Base-by-base conservation (phyloP, 2,797 vertebrate genomes). In the Cynodonichthys magdalenae region DNA sequence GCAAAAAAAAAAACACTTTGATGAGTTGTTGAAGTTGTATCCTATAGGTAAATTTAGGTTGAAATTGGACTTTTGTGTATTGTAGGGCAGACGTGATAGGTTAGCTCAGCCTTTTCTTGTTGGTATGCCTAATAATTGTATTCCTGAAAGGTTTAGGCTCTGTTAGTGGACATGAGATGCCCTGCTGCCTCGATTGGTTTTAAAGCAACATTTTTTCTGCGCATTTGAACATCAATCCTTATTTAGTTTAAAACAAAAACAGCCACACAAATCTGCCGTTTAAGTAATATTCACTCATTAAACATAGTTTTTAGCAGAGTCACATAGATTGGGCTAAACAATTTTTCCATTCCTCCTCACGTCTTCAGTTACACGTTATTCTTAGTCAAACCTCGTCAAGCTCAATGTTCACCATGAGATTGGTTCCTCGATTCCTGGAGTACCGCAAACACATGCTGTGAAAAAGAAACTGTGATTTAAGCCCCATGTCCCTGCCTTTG, bases 381-480 rank as follows among this genome's bases (percentile, higher is more conserved):
- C 55, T 50, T 45, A 57, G 66, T 56, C 53, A 65, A 53, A 55
- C 1, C 58, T 64, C 55, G 49, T 24, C 45, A 20, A 53, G 18
- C 34, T 59, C 45, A 4, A 20, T 59, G 36, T 67, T 68, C 28
- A 54, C 28, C 4, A 0, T 59, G 46, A 53, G 49, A 61, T 28
- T 51, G 34, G 24, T 44, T 72, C 19, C 49, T 60, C 0, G 11
- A 42, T 47, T 74, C 44, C 56, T 5, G 49, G 52, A 68, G 54
- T 18, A 9, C 3, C 0, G 45, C 63, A 14, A 8, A 45, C 45
- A 17, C 61, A 59, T 5, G 56, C 80, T 78, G 79, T 18, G 71
- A 63, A 55, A 24, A 59, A 77, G 68, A 69, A 78, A 65, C 5
- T 24, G 17, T 46, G 74, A 57, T 75, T 70, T 58, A 61, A 66